Evolutionary conservation across 2,113 vertebrate species (phyloP).

Genomic region (Notarius lentiginosus): DNA sequence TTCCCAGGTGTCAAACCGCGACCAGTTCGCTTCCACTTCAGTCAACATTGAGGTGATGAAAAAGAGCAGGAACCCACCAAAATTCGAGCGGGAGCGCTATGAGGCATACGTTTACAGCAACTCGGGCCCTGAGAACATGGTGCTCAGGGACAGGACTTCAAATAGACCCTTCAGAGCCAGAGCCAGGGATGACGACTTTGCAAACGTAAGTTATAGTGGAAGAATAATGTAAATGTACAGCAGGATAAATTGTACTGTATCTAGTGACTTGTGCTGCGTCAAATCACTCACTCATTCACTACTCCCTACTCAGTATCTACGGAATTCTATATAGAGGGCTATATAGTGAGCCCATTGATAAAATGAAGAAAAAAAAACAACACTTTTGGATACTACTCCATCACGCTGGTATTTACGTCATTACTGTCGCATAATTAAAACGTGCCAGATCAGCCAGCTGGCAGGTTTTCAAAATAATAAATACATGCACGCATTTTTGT

Average conservation of each 20-base stretch:
- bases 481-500: no score
- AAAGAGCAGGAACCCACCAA: slow-evolving; percentile 74
- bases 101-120: slow-evolving; percentile 67
- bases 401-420: no score
- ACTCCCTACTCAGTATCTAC: no score
- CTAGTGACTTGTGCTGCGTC: background rate
- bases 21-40: slow-evolving; percentile 73
- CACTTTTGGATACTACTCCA: no score
- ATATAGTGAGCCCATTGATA: no score
- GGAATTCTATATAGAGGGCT: no score
- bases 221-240: no score
- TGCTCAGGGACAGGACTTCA: slow-evolving; percentile 70
- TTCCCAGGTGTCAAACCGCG: slow-evolving; percentile 75
- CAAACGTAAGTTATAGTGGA: slow-evolving; percentile 57
- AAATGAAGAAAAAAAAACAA: no score
- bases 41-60: slow-evolving; percentile 78
- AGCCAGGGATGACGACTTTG: slow-evolving; percentile 73
- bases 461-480: no score
- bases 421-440: no score
- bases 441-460: no score
- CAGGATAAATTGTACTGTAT: background rate
- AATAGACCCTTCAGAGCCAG: slow-evolving; percentile 72
- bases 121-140: slow-evolving; percentile 71
- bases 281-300: no score
- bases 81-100: slow-evolving; percentile 72